These are phyloP conservation scores for Ceuthmochares aereus DNA, from an alignment of 2,113 vertebrate species.

Conservation along the genomic window DNA sequence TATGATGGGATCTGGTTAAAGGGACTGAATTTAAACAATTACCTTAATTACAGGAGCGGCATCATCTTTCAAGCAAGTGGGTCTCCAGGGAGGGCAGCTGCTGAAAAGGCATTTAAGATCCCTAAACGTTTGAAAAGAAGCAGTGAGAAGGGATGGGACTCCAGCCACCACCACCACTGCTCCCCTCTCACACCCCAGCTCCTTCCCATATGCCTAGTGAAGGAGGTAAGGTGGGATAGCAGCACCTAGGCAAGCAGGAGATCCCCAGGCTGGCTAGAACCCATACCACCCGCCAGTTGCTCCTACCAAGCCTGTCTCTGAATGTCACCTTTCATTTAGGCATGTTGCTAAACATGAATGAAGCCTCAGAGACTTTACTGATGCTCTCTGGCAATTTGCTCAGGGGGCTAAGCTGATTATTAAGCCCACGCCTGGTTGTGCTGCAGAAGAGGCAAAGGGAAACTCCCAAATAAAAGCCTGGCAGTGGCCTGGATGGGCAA, in stretches of 20 bases:
- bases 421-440: background rate
- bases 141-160: background rate
- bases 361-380: fast-evolving
- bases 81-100: constrained; percentile 48
- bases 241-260: fast-evolving
- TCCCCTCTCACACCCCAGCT: fast-evolving
- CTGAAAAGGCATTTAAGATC: background rate
- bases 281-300: fast-evolving
- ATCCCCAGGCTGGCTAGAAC: background rate
- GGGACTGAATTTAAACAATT: constrained; percentile 57
- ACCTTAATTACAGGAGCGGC: constrained; percentile 46
- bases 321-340: background rate
- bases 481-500: background rate
- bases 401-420: background rate
- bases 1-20: background rate
- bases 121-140: background rate
- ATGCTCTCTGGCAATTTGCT: background rate
- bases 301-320: background rate
- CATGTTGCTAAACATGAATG: background rate
- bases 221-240: background rate
- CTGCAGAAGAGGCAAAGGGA: background rate
- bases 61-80: constrained; percentile 25
- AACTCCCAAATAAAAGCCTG: background rate
- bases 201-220: fast-evolving
- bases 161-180: background rate